Base-by-base conservation (phyloP, 1,140 invertebrate species). In the Elymnias hypermnestra region DNA sequence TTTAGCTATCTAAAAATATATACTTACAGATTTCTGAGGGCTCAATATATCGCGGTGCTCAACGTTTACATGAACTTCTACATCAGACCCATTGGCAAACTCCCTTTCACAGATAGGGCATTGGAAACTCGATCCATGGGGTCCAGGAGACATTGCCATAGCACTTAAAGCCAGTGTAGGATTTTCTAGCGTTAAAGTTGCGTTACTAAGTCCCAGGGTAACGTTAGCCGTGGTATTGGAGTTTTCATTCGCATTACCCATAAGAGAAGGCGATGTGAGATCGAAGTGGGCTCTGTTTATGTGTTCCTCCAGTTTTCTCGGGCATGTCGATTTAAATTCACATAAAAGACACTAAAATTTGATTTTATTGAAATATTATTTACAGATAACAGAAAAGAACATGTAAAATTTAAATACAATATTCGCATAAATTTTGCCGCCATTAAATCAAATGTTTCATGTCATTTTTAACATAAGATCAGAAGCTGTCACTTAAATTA, bases 261-360 rank as follows among this genome's bases (percentile, higher is more conserved):
- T 43, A 37, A 82, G 77, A 39, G 70, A 86, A 10, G 74, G 87
- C 38, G 94, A 95, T 9, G 93, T 93, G 19, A 94, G 85, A 85
- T 96, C 94, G 83, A 96, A 94, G 78, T 97, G 95, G n/a, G 86
- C 89, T 39, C 91, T 87, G 74, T 96, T 96, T 61, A 97, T 93
- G 85, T 97, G 95, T 60, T 94, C 92, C 79, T 95, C 92, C 33
- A 96, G 85, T 57, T 91, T 90, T 28, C 88, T 82, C 0, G 93
- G 91, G 79, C 91, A 94, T 61, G 90, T 89, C 53, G 93, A 93
- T 57, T 87, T 91, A 73, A 92, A 94, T 57, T 91, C 90, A 87
- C 94, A 96, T 75, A 96, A 89, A 12, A 94, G 92, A 83, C 94
- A 96, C 78, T 92, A 69, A 40, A 78, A 74, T 63, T n/a, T n/a